These are phyloP conservation scores for Zosterops borbonicus DNA, from an alignment of 2,113 vertebrate species.

Conservation along the genomic window DNA sequence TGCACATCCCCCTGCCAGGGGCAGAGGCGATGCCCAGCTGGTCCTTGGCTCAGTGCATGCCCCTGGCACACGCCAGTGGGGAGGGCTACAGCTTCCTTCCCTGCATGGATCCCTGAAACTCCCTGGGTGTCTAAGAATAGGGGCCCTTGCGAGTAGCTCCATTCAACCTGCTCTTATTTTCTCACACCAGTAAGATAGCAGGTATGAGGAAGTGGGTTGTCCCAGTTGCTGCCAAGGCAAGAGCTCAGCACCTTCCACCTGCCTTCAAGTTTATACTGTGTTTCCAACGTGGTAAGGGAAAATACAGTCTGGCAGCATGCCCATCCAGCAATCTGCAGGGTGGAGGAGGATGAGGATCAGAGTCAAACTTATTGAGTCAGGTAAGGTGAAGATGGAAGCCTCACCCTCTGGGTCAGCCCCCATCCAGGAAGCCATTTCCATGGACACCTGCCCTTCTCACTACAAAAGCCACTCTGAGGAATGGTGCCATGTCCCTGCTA, in stretches of 20 bases:
- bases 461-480: neutral
- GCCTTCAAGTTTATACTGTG: neutral
- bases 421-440: neutral
- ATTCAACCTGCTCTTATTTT: neutral
- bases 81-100: neutral
- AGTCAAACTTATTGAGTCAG: neutral
- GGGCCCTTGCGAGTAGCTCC: neutral
- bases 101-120: neutral
- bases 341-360: neutral
- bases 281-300: neutral
- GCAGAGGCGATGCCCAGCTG: neutral
- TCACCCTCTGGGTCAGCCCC: neutral
- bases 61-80: rapidly evolving
- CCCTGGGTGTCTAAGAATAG: neutral
- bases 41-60: neutral
- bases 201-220: neutral
- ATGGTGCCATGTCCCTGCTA: neutral
- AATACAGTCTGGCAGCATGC: neutral
- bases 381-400: neutral
- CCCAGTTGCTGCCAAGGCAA: neutral
- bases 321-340: neutral
- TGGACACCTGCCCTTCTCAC: neutral
- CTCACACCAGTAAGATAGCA: neutral
- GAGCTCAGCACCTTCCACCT: neutral
- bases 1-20: neutral